phyloP scores from a whole-genome alignment of 1,140 invertebrate genomes.

The Pseudomyrmex pallidus region DNA sequence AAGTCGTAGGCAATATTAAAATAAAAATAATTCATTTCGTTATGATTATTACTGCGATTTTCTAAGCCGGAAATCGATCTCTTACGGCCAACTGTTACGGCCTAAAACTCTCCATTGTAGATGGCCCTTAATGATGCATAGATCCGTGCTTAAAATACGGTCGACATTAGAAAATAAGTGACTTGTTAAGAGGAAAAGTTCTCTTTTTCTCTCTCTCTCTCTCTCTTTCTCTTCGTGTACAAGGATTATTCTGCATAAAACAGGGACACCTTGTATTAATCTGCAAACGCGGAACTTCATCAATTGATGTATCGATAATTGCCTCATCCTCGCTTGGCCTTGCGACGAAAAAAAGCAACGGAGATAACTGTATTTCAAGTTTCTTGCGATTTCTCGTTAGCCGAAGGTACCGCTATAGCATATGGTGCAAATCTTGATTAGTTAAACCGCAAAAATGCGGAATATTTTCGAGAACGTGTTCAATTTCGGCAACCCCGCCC shows the following conservation, averaged over 20 bases:
- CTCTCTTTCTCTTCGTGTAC: no score
- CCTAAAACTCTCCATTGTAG: no score
- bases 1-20: no score
- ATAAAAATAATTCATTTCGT: no score
- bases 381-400: slow-evolving; percentile 59
- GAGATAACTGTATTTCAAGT: slow-evolving; percentile 55
- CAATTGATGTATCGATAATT: slow-evolving; percentile 63
- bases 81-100: no score
- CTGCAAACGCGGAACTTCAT: slow-evolving; percentile 63
- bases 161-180: neutral
- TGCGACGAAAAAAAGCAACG: slow-evolving; percentile 53
- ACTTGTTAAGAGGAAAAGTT: no score
- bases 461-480: slow-evolving; percentile 1
- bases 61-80: no score
- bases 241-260: neutral
- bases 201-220: no score
- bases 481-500: no score
- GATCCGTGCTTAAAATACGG: neutral
- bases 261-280: slow-evolving; percentile 42
- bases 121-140: no score
- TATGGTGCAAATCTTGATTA: slow-evolving; percentile 24
- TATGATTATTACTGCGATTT: no score
- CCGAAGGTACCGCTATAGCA: slow-evolving; percentile 41
- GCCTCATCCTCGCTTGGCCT: slow-evolving; percentile 60
- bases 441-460: slow-evolving; percentile 10